Percentiles rank a stretch among this genome's conserved stretches.
These are phyloP conservation scores for Holacanthella duospinosa DNA, from an alignment of 2,888 invertebrate genomes.

Conservation along the genomic window DNA sequence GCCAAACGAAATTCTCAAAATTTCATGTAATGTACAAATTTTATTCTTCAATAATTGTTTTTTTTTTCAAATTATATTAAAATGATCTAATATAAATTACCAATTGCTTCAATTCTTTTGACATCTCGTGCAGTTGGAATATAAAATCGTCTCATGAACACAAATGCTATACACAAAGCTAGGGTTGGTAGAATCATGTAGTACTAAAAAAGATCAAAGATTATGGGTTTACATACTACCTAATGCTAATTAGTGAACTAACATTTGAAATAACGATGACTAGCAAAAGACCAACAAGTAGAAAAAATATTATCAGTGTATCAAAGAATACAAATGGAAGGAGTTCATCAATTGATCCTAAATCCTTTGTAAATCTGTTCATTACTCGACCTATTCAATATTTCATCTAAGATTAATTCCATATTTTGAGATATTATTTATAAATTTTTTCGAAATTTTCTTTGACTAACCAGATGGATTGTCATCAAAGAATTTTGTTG, in stretches of 20 bases:
- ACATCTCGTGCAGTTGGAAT: conserved; percentile 44
- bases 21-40: too few relatives aligned
- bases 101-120: conserved; percentile 46
- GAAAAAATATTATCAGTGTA: conserved; percentile 44
- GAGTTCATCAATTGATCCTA: conserved; percentile 65
- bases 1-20: too few relatives aligned
- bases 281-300: conserved; percentile 43
- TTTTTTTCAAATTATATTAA: too few relatives aligned
- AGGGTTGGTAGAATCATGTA: conserved; percentile 40
- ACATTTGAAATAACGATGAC: conserved; percentile 43
- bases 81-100: too few relatives aligned
- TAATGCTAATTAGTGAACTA: too few relatives aligned
- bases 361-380: conserved; percentile 75
- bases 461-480: conserved; percentile 35
- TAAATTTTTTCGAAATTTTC: too few relatives aligned
- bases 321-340: conserved; percentile 57
- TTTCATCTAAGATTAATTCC: background rate
- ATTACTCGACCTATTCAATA: conserved; percentile 56
- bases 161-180: conserved; percentile 42
- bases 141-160: conserved; percentile 43
- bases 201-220: conserved; percentile 42
- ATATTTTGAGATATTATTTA: too few relatives aligned
- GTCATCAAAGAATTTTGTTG: conserved; percentile 39
- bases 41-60: too few relatives aligned
- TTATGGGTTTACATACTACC: too few relatives aligned